Evolutionary conservation across 2,797 vertebrate genomes (phyloP).

Genomic region (Hoplostethus mediterraneus): DNA sequence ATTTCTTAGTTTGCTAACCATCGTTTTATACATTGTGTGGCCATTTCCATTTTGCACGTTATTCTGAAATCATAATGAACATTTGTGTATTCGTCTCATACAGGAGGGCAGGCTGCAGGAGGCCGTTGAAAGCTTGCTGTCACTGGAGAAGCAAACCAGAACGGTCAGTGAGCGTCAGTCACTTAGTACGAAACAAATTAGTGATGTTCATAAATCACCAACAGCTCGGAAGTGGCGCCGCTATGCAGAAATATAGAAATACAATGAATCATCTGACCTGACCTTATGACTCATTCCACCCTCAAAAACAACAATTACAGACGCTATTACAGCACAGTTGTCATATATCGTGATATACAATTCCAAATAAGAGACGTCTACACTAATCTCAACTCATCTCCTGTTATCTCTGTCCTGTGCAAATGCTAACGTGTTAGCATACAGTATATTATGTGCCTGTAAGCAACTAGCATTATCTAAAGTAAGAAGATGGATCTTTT

Average conservation of each 20-base stretch:
- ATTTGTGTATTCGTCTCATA: conserved; percentile 13
- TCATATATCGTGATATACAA: not conserved
- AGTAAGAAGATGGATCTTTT: too few relatives aligned
- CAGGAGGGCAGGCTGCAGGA: conserved; percentile 98
- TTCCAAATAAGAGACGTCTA: not conserved
- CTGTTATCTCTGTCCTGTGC: too few relatives aligned
- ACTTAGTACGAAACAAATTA: not conserved
- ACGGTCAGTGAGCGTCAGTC: conserved; percentile 86
- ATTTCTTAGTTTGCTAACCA: not conserved
- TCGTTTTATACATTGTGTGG: not conserved
- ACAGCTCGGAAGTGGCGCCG: not conserved
- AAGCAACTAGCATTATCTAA: too few relatives aligned
- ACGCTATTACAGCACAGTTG: not conserved
- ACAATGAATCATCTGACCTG: not conserved
- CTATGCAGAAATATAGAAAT: not conserved
- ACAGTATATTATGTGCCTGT: too few relatives aligned
- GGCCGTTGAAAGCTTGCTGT: conserved; percentile 95
- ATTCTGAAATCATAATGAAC: too few relatives aligned
- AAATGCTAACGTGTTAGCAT: too few relatives aligned
- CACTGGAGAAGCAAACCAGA: conserved; percentile 97
- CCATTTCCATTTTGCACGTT: too few relatives aligned
- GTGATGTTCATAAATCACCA: too few relatives aligned
- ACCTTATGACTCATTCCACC: too few relatives aligned
- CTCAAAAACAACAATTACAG: too few relatives aligned
- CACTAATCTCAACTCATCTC: too few relatives aligned